These are phyloP conservation scores for Tinea semifulvella DNA, from an alignment of 2,888 invertebrate species.

Conservation along the genomic window DNA sequence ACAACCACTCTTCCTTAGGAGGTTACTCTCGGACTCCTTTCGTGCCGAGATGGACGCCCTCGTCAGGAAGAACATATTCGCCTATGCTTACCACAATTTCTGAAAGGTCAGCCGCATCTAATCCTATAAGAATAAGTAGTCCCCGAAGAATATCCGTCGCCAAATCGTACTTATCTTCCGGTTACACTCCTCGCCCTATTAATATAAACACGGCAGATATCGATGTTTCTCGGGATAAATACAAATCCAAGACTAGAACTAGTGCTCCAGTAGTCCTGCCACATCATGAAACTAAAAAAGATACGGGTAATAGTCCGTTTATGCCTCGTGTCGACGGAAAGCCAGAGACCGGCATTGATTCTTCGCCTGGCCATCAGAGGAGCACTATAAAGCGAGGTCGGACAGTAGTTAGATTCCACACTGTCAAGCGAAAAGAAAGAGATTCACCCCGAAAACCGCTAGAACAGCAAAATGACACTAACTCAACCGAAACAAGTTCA, in stretches of 20 bases:
- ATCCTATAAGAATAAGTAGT: conserved; percentile 48
- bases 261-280: conserved; percentile 23
- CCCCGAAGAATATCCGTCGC: conserved; percentile 58
- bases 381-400: conserved; percentile 76
- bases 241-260: conserved; percentile 40
- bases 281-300: conserved; percentile 37
- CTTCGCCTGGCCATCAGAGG: conserved; percentile 45
- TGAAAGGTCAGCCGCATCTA: conserved; percentile 37
- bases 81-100: conserved; percentile 80
- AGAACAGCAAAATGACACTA: conserved; percentile 18
- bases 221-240: conserved; percentile 78
- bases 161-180: conserved; percentile 48
- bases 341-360: conserved; percentile 50
- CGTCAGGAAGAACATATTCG: conserved; percentile 66
- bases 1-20: conserved; percentile 57
- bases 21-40: conserved; percentile 64
- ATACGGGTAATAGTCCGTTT: conserved; percentile 29
- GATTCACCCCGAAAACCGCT: conserved; percentile 53
- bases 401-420: conserved; percentile 78
- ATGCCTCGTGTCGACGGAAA: conserved; percentile 57
- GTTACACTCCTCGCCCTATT: conserved; percentile 69
- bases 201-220: conserved; percentile 87
- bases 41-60: conserved; percentile 45
- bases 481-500: conserved; percentile 16
- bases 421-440: conserved; percentile 62